These are phyloP conservation scores for Simalia tracyae DNA, from an alignment of 2,797 vertebrate genomes.

Conservation along the genomic window DNA sequence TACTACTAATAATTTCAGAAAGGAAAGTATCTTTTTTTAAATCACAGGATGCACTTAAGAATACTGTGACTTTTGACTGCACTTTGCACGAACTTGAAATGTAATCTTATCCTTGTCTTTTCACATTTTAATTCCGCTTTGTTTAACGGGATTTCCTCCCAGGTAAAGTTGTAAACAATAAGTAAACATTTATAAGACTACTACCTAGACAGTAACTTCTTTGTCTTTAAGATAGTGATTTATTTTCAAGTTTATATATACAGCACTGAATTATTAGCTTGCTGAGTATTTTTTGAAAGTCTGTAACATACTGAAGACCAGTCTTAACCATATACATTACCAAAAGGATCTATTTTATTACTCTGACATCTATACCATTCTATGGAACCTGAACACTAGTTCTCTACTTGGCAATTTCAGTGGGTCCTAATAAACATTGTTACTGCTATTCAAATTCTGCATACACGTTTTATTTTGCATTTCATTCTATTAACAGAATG, in stretches of 20 bases:
- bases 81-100: background rate
- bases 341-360: background rate
- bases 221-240: background rate
- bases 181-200: background rate
- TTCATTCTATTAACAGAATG: background rate
- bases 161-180: background rate
- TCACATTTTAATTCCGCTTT: background rate
- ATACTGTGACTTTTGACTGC: background rate
- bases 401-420: background rate
- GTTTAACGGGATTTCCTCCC: background rate
- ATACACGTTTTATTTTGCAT: background rate
- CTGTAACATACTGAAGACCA: background rate
- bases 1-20: background rate
- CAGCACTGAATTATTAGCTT: background rate
- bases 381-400: background rate
- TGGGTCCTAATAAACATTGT: background rate
- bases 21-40: background rate
- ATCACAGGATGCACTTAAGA: background rate
- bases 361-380: background rate
- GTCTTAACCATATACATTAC: background rate
- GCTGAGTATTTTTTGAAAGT: background rate
- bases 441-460: background rate
- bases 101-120: background rate
- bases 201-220: background rate
- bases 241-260: background rate